Evolutionary conservation across 37 sponge, comb jelly and placozoan genomes (phyloP).

Genomic region (Axinella damicornis): DNA sequence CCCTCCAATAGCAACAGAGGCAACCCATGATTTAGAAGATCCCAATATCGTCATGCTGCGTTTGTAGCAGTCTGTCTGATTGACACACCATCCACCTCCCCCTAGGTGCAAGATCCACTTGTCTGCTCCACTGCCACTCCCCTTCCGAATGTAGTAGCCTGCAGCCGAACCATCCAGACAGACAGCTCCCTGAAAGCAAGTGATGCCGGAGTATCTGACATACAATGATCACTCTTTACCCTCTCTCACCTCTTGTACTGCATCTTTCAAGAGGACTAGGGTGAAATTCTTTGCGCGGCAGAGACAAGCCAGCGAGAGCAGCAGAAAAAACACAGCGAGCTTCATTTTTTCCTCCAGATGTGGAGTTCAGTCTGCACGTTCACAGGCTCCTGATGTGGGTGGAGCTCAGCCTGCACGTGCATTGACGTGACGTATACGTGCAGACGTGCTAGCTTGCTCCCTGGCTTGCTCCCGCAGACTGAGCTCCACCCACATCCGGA

Average conservation of each 20-base stretch:
- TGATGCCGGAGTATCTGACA: too few relatives aligned
- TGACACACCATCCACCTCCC: constrained; percentile 88
- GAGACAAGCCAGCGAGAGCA: constrained; percentile 1
- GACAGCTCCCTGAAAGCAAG: constrained; percentile 69
- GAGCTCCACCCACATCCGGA: too few relatives aligned
- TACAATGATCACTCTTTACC: too few relatives aligned
- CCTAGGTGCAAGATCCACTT: constrained; percentile 84
- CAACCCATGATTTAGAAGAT: constrained; percentile 68
- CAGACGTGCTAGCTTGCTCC: too few relatives aligned
- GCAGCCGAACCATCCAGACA: constrained; percentile 87
- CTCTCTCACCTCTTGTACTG: background rate
- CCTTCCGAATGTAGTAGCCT: constrained; percentile 67
- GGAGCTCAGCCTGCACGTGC: too few relatives aligned
- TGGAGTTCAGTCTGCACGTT: too few relatives aligned
- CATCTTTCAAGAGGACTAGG: constrained; percentile 11
- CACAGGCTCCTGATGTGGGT: too few relatives aligned
- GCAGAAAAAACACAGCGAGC: too few relatives aligned
- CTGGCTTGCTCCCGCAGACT: too few relatives aligned
- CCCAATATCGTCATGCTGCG: constrained; percentile 78
- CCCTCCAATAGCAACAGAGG: constrained; percentile 29
- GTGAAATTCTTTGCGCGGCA: constrained; percentile 21
- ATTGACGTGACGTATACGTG: too few relatives aligned
- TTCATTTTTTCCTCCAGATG: too few relatives aligned
- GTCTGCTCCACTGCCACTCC: constrained; percentile 20
- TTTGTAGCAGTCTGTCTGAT: constrained; percentile 43